These are phyloP conservation scores for Austrofundulus limnaeus DNA, from an alignment of 2,113 vertebrate genomes.

Conservation along the genomic window DNA sequence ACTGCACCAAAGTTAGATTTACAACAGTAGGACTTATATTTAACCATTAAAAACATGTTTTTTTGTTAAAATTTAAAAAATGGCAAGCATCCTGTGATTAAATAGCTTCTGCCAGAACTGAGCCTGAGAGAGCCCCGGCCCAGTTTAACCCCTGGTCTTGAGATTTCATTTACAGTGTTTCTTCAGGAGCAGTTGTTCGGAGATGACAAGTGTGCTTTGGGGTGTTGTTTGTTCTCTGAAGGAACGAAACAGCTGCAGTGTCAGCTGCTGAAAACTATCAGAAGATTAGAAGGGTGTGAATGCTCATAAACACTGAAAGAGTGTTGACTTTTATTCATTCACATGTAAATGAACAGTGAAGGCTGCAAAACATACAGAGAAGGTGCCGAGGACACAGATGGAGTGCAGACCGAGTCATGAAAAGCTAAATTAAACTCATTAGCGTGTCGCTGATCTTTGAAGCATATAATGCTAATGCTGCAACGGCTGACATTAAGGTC, in stretches of 20 bases:
- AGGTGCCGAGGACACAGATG: neutral
- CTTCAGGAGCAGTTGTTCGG: slow-evolving; percentile 22
- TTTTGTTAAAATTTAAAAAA: no score
- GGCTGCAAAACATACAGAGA: slow-evolving; percentile 13
- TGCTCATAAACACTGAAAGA: slow-evolving; percentile 28
- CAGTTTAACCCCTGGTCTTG: slow-evolving; percentile 12
- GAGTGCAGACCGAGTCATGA: neutral
- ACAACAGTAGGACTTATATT: no score
- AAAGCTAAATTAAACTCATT: slow-evolving; percentile 1
- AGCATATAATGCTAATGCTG: neutral
- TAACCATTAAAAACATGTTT: neutral
- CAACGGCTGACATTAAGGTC: neutral
- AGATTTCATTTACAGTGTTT: slow-evolving; percentile 35
- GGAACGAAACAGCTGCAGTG: slow-evolving; percentile 24
- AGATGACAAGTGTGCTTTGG: slow-evolving; percentile 41
- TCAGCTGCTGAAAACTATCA: slow-evolving; percentile 40
- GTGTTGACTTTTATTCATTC: slow-evolving; percentile 30
- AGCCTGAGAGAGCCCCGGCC: neutral
- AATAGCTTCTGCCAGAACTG: neutral
- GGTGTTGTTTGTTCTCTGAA: slow-evolving; percentile 41
- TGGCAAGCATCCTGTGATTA: no score
- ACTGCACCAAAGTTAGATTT: no score
- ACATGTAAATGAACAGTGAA: slow-evolving; percentile 21
- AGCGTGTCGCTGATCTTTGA: neutral
- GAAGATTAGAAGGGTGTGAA: slow-evolving; percentile 42